Conservation (phyloP, 2,113 vertebrate species). For the Calidris pygmaea region DNA sequence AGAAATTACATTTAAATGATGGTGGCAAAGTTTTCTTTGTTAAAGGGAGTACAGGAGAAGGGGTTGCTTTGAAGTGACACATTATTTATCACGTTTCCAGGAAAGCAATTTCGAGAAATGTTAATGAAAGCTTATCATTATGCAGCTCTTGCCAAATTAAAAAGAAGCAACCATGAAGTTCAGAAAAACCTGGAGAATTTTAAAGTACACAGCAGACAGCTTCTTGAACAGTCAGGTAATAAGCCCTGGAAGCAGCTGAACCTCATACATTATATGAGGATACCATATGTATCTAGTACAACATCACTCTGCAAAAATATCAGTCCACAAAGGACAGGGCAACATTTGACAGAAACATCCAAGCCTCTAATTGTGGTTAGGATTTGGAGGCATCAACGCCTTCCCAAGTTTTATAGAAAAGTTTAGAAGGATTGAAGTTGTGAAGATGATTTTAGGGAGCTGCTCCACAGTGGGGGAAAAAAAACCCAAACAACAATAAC, state of each 20-base stretch:
- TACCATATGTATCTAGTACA: neutral
- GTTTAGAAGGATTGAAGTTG: neutral
- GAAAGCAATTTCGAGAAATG: neutral
- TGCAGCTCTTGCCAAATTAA: neutral
- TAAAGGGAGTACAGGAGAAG: neutral
- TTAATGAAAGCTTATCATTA: neutral
- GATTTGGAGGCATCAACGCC: neutral
- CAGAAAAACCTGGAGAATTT: neutral
- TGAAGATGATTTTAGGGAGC: neutral
- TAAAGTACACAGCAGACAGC: neutral
- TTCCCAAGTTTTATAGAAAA: neutral
- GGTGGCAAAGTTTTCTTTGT: neutral
- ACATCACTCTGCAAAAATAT: neutral
- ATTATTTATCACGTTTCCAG: neutral
- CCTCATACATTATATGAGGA: neutral
- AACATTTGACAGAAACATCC: neutral
- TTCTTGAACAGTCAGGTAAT: neutral
- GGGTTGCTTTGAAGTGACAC: neutral
- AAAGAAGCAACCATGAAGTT: neutral
- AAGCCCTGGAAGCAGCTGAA: neutral
- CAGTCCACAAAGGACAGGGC: neutral
- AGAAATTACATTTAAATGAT: neutral
- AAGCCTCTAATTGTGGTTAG: neutral
- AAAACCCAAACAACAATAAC: too few species aligned
- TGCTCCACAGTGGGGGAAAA: too few species aligned